Evolutionary conservation across 2,888 invertebrate genomes (phyloP), one percentile per base, ranked within the genome.

Genomic region (Scaptomyza cyrtandrae): DNA sequence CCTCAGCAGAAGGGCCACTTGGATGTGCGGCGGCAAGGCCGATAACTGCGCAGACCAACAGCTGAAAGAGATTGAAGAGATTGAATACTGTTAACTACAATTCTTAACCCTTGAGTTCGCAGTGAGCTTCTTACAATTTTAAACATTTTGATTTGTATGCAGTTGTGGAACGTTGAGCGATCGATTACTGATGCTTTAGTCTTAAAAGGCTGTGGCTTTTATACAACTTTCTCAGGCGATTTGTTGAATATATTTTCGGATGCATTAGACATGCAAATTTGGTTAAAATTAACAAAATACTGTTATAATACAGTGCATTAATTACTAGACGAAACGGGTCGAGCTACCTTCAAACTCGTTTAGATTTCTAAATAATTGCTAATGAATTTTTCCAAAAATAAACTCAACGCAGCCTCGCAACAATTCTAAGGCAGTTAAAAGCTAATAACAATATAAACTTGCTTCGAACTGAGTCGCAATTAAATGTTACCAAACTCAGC

Each of bases 71-170:
- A 49, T 11, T 57, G 65, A 13, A 19, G n/a, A 74, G 63, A 77
- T 44, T 44, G 5, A 44, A 13, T 24, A 54, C 43, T 33, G 29
- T 6, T 14, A 5, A 7, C 14, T 2, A 63, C 74, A 41, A 76
- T 37, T 37, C 14, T 14, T 39, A 5, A 1, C 14, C 24, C 13
- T 9, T 24, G 1, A 3, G 9, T 0, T 43, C 14, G 33, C 6
- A 6, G 13, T 6, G 19, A 29, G 48, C 11, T 44, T 76, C 86
- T 76, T 68, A 86, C 89, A 59, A 70, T n/a, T 58, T 86, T 86
- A 75, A 83, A 89, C 86, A 86, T 86, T 46, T 83, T 84, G 71
- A 39, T 19, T 19, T 27, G 29, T 54, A 43, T 70, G 76, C 59
- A 73, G 76, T 54, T 60, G 35, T 62, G 46, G 65, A 62, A 45